Evolutionary conservation across 2,888 invertebrate species (phyloP).

Genomic region (Glaucopsyche alexis): DNA sequence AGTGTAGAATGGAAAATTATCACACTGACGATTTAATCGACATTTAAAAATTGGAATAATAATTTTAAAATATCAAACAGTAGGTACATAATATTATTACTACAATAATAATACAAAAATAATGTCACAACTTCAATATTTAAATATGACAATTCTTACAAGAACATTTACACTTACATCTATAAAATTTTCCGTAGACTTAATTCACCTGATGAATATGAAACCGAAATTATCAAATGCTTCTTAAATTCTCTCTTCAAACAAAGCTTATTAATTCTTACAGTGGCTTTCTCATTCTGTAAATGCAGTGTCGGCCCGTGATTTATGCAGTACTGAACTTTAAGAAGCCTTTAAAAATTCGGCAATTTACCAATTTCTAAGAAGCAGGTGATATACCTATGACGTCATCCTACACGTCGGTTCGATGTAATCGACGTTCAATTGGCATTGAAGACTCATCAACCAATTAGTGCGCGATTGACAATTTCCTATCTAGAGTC

Average conservation of each 20-base stretch:
- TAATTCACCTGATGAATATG: background rate
- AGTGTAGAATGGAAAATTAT: background rate
- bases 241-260: background rate
- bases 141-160: constrained; percentile 4
- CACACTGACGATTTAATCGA: constrained; percentile 8
- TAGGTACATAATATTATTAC: background rate
- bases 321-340: background rate
- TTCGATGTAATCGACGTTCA: background rate
- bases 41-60: background rate
- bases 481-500: constrained; percentile 23
- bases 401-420: background rate
- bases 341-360: background rate
- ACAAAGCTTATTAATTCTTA: no score
- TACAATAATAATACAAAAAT: constrained; percentile 22
- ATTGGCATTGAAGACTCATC: constrained; percentile 23
- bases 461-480: constrained; percentile 10
- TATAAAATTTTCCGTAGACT: background rate
- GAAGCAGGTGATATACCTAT: background rate
- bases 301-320: no score
- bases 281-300: no score
- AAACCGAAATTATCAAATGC: background rate
- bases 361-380: background rate
- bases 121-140: constrained; percentile 18
- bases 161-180: constrained; percentile 1
- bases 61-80: background rate